phyloP scores from a whole-genome alignment of 2,888 invertebrate species.

The Napeogenes inachia region DNA sequence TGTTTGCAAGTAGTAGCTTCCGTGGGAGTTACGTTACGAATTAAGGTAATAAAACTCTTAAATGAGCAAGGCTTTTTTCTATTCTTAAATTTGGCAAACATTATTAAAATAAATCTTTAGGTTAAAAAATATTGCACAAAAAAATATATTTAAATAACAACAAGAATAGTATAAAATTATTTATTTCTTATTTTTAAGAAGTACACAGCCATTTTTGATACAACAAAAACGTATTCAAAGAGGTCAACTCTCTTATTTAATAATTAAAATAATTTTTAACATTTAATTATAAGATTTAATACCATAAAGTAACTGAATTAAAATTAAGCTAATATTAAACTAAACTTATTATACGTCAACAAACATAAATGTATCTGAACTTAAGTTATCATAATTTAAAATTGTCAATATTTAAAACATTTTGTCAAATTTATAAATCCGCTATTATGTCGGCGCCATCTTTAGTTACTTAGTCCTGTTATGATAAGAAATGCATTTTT shows the following conservation, averaged over 20 bases:
- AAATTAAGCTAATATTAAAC: conserved; percentile 8
- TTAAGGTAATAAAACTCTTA: too few species aligned
- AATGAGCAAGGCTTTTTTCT: too few species aligned
- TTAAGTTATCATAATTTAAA: conserved; percentile 1
- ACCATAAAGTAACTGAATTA: conserved; percentile 22
- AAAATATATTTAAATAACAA: conserved; percentile 12
- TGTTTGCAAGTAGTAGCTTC: too few species aligned
- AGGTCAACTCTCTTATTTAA: not conserved
- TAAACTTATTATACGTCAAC: not conserved
- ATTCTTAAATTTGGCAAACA: too few species aligned
- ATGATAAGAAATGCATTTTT: not conserved
- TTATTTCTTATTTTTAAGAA: conserved; percentile 60
- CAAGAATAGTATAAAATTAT: conserved; percentile 22
- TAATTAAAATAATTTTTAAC: conserved; percentile 3
- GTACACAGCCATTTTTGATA: conserved; percentile 72
- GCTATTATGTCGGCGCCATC: not conserved
- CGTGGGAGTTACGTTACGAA: too few species aligned
- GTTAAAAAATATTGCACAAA: too few species aligned
- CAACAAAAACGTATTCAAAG: conserved; percentile 24
- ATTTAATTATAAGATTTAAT: conserved; percentile 15
- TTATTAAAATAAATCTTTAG: too few species aligned
- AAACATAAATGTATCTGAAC: conserved; percentile 1
- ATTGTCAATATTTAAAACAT: not conserved
- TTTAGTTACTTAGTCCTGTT: not conserved
- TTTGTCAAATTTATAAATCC: not conserved